Percentiles rank a stretch among this genome's conserved stretches.
phyloP scores from a whole-genome alignment of 2,888 invertebrate species.

The Platynereis dumerilii region DNA sequence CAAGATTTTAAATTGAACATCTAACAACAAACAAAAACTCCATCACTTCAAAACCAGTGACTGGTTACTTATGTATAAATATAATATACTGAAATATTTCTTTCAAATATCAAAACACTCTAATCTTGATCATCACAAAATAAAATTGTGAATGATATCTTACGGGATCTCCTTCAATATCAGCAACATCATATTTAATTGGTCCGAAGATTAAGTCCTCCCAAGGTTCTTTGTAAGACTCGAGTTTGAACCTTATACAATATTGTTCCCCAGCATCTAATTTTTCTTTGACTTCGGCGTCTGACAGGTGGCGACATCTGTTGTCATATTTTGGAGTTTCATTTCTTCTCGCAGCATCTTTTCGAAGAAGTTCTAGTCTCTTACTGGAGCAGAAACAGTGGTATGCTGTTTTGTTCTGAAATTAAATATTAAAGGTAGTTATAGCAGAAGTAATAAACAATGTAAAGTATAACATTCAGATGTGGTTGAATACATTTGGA shows the following conservation, averaged over 20 bases:
- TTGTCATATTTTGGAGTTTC: slow-evolving; percentile 78
- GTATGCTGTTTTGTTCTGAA: slow-evolving; percentile 82
- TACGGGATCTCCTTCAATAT: slow-evolving; percentile 88
- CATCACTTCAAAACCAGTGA: too few species aligned
- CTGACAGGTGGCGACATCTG: slow-evolving; percentile 78
- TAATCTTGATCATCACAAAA: too few species aligned
- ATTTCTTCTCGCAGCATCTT: slow-evolving; percentile 77
- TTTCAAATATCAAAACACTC: too few species aligned
- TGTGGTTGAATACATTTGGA: too few species aligned
- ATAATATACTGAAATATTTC: too few species aligned
- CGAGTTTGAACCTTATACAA: slow-evolving; percentile 67
- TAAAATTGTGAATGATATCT: too few species aligned
- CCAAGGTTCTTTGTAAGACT: slow-evolving; percentile 70
- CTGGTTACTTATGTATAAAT: too few species aligned
- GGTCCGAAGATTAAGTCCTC: slow-evolving; percentile 84
- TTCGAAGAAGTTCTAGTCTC: slow-evolving; percentile 80
- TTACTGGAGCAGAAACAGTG: slow-evolving; percentile 87
- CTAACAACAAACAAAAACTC: too few species aligned
- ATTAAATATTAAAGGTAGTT: too few species aligned
- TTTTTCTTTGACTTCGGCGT: slow-evolving; percentile 72
- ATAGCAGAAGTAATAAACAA: too few species aligned
- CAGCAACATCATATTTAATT: slow-evolving; percentile 76
- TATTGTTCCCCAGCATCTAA: slow-evolving; percentile 55
- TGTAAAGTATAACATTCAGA: too few species aligned
- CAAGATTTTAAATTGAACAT: too few species aligned